A percentile compares a stretch with the other conserved stretches of the same genome.
These are phyloP conservation scores for Rhipidura dahli DNA, from an alignment of 2,113 vertebrate species.

Conservation along the genomic window DNA sequence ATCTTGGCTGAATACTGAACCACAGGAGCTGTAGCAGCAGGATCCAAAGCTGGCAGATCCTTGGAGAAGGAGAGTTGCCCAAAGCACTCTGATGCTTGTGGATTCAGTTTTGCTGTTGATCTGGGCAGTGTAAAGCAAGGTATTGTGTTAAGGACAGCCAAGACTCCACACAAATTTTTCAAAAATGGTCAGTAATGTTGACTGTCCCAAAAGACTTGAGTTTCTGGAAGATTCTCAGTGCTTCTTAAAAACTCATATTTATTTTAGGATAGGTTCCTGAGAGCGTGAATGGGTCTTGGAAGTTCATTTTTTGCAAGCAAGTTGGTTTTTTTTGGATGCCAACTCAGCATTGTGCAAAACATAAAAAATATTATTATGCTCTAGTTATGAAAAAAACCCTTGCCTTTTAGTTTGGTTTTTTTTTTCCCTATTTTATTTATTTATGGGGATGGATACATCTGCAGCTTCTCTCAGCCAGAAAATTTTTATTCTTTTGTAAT, in stretches of 20 bases:
- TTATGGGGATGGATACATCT: background rate
- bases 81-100: background rate
- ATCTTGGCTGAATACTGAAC: background rate
- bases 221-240: background rate
- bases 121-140: background rate
- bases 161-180: background rate
- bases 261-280: background rate
- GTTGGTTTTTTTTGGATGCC: background rate
- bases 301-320: background rate
- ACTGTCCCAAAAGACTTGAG: background rate
- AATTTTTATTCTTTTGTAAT: background rate
- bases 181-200: background rate
- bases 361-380: background rate
- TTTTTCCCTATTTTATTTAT: background rate
- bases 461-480: background rate
- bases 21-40: background rate
- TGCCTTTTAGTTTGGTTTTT: background rate
- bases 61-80: background rate
- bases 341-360: background rate
- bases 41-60: background rate
- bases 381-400: background rate
- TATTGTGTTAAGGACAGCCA: background rate
- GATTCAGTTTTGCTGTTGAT: background rate
- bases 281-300: background rate
- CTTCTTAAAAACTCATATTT: background rate